phyloP scores from a whole-genome alignment of 64 coral and sea anemone species.

The Exaiptasia diaphana region DNA sequence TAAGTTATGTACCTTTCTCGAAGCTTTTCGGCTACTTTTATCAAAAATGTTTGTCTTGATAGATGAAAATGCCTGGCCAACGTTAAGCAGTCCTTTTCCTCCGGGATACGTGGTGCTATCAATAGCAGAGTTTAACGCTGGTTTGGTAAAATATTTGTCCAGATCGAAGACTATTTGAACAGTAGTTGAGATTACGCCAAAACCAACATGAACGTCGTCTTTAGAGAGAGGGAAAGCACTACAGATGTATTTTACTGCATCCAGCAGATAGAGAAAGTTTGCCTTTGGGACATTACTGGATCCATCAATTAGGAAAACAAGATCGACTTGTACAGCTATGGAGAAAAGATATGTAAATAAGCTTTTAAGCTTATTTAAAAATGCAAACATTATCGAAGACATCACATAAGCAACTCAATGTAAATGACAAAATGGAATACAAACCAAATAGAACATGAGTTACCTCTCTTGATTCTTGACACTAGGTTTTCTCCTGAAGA shows the following conservation, averaged over 20 bases:
- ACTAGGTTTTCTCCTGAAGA: conserved; percentile 47
- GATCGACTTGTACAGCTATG: conserved; percentile 63
- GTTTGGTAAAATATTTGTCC: conserved; percentile 66
- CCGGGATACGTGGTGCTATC: conserved; percentile 56
- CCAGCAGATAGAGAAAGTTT: conserved; percentile 53
- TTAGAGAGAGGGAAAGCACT: conserved; percentile 49
- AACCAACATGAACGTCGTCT: conserved; percentile 53
- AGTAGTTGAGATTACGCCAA: conserved; percentile 61
- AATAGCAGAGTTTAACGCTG: conserved; percentile 32
- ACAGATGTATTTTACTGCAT: conserved; percentile 69
- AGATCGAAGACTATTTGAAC: conserved; percentile 66
- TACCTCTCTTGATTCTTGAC: conserved; percentile 61
- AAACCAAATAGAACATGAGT: neutral
- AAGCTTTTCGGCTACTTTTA: conserved; percentile 8
- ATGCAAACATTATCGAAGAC: too few species aligned
- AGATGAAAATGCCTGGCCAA: conserved; percentile 40
- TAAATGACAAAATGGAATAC: neutral
- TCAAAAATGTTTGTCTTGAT: conserved; percentile 38
- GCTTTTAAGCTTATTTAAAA: too few species aligned
- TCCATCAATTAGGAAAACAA: conserved; percentile 73
- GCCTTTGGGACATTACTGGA: conserved; percentile 49
- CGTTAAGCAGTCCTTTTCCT: conserved; percentile 19
- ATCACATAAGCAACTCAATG: too few species aligned
- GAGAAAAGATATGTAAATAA: conserved; percentile 8
- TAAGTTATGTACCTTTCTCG: too few species aligned